Conservation (phyloP, 1,140 invertebrate species). For the Leptinotarsa undecemlineata region DNA sequence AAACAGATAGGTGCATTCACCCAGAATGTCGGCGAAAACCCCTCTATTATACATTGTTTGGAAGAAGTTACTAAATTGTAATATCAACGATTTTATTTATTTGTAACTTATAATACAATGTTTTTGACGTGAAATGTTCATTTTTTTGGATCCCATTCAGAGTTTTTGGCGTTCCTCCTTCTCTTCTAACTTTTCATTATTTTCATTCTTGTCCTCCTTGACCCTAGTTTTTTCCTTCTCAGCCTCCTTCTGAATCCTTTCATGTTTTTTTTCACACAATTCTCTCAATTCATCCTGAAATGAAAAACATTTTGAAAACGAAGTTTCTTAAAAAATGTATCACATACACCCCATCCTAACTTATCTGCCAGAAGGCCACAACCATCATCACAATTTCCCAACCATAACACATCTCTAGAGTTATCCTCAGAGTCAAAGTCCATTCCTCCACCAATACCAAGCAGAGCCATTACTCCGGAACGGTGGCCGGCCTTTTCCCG, state of each 20-base stretch:
- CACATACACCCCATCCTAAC: conserved; percentile 79
- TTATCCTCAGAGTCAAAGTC: conserved; percentile 68
- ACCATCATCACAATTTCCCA: conserved; percentile 88
- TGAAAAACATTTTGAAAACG: background rate
- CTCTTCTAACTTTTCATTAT: background rate
- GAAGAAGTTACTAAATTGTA: conserved; percentile 81
- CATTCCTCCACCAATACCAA: conserved; percentile 65
- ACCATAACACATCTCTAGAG: conserved; percentile 80
- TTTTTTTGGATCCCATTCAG: background rate
- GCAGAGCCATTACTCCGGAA: conserved; percentile 59
- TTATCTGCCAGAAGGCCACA: conserved; percentile 76
- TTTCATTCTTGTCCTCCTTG: background rate
- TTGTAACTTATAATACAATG: background rate
- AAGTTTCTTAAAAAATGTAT: conserved; percentile 12
- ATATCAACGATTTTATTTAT: conserved; percentile 1
- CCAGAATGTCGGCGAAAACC: conserved; percentile 82
- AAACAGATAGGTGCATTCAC: conserved; percentile 80
- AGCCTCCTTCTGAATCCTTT: conserved; percentile 55
- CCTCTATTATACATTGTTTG: conserved; percentile 90
- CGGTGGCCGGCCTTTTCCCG: conserved; percentile 72
- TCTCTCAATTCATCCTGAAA: conserved; percentile 65
- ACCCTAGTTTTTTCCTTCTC: background rate
- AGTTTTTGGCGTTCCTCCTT: background rate
- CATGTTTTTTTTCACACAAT: conserved; percentile 62
- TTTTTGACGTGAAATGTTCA: no score